These are phyloP conservation scores for Monopis laevigella DNA, from an alignment of 2,888 invertebrate species.

Conservation along the genomic window DNA sequence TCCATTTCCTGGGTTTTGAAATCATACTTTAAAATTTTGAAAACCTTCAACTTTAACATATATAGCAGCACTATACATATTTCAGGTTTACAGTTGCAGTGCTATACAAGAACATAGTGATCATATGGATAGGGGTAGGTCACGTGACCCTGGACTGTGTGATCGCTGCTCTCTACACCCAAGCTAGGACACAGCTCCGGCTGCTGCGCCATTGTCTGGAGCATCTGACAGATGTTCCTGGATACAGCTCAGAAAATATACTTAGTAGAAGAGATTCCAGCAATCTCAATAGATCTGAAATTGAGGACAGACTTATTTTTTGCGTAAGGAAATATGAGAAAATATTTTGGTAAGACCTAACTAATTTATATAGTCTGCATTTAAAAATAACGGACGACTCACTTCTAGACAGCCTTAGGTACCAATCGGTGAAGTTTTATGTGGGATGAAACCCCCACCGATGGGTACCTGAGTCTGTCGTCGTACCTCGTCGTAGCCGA, in stretches of 20 bases:
- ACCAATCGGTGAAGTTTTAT: no score
- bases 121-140: constrained; percentile 14
- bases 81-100: constrained; percentile 10
- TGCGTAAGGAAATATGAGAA: constrained; percentile 14
- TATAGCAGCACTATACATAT: no score
- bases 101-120: constrained; percentile 8
- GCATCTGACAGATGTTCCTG: constrained; percentile 7
- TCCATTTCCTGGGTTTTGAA: no score
- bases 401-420: no score
- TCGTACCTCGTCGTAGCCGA: no score
- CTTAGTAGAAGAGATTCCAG: not conserved
- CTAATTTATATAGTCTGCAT: no score
- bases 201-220: constrained; percentile 12
- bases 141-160: constrained; percentile 13
- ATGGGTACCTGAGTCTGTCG: no score
- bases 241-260: not conserved
- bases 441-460: no score
- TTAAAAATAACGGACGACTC: no score
- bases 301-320: constrained; percentile 8
- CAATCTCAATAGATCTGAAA: not conserved
- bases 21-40: not conserved
- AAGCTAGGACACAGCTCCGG: constrained; percentile 10
- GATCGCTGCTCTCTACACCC: constrained; percentile 13
- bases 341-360: constrained; percentile 11
- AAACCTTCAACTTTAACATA: not conserved